phyloP scores from a whole-genome alignment of 2,797 vertebrate genomes.

The Crax fasciolata region DNA sequence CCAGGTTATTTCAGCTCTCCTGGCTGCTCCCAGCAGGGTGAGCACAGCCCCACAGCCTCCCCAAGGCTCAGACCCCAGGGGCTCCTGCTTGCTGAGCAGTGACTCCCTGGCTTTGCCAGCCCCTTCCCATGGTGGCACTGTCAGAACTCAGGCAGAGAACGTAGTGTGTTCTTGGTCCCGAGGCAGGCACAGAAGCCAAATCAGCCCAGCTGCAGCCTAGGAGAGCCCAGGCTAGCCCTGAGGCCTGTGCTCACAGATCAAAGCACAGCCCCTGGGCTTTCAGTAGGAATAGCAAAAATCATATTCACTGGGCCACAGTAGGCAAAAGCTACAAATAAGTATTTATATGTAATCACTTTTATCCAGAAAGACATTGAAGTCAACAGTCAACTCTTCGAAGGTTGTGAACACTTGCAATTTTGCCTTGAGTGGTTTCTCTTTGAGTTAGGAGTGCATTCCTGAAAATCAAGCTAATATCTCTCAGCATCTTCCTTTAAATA shows the following conservation, averaged over 20 bases:
- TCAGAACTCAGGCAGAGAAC: not conserved
- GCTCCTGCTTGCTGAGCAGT: not conserved
- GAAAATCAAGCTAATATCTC: not conserved
- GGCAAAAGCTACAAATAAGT: not conserved
- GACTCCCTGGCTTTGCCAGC: not conserved
- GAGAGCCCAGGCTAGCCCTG: not conserved
- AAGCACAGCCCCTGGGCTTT: not conserved
- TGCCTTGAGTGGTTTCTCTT: not conserved
- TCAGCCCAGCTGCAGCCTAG: not conserved
- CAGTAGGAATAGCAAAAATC: not conserved
- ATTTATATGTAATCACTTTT: not conserved
- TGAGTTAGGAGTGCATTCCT: not conserved
- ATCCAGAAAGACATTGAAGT: not conserved
- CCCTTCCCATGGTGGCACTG: fast-evolving
- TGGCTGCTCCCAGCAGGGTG: not conserved
- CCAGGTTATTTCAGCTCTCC: not conserved
- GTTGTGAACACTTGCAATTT: not conserved
- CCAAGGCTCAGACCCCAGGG: not conserved
- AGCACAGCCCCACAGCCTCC: not conserved
- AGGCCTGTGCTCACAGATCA: not conserved
- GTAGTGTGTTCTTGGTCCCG: fast-evolving
- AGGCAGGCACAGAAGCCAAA: not conserved
- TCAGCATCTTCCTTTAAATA: not conserved
- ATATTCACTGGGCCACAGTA: not conserved
- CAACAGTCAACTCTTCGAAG: not conserved